A percentile compares a stretch with the other conserved stretches of the same genome.
phyloP scores from a whole-genome alignment of 2,888 invertebrate genomes.

The Geotrupes spiniger region DNA sequence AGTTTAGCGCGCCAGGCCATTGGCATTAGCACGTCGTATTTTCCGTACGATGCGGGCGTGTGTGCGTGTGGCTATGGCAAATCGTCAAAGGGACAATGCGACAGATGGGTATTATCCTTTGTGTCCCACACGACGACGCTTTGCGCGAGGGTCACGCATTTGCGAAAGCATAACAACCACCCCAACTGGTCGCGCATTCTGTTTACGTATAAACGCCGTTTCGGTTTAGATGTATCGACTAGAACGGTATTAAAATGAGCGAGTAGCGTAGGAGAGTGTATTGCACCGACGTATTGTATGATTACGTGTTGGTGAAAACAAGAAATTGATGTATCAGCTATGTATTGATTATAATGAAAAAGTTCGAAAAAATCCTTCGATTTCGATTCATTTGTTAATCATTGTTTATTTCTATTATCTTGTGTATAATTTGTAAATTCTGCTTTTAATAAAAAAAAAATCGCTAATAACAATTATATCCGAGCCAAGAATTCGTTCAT shows the following conservation, averaged over 20 bases:
- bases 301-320: too few relatives aligned
- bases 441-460: too few relatives aligned
- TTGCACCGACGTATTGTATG: too few relatives aligned
- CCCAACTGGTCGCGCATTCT: conserved; percentile 27
- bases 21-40: conserved; percentile 41
- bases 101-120: conserved; percentile 47
- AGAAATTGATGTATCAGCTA: too few relatives aligned
- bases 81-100: conserved; percentile 46
- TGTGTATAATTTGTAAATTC: too few relatives aligned
- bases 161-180: conserved; percentile 22
- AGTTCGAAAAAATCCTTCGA: too few relatives aligned
- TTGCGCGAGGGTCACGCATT: conserved; percentile 19
- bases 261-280: too few relatives aligned
- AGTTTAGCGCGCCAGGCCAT: conserved; percentile 41
- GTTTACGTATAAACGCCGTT: conserved; percentile 43
- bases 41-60: conserved; percentile 36
- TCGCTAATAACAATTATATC: too few relatives aligned
- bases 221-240: conserved; percentile 35
- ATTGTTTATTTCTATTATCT: too few relatives aligned
- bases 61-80: conserved; percentile 38
- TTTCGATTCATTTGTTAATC: too few relatives aligned
- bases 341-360: too few relatives aligned
- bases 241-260: conserved; percentile 14
- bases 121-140: conserved; percentile 36
- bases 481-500: too few relatives aligned